Conservation (phyloP, 2,888 invertebrate species). For the Orgyia antiqua region DNA sequence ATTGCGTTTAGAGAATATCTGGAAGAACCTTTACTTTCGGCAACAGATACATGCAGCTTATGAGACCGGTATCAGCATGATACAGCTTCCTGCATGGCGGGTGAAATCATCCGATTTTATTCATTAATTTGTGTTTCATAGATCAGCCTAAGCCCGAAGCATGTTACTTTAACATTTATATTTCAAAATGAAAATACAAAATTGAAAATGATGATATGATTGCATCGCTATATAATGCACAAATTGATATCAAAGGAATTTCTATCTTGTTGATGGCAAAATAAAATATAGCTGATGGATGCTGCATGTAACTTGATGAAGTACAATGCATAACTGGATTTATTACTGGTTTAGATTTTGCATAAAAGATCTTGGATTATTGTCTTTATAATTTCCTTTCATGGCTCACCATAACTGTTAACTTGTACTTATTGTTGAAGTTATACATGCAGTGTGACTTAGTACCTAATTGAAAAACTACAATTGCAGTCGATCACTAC, state of each 20-base stretch:
- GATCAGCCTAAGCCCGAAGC: constrained; percentile 75
- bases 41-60: constrained; percentile 52
- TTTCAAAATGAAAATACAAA: constrained; percentile 42
- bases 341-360: constrained; percentile 52
- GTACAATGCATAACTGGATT: constrained; percentile 54
- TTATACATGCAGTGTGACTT: constrained; percentile 31
- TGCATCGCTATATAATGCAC: constrained; percentile 54
- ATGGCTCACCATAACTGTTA: constrained; percentile 31
- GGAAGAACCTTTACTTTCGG: constrained; percentile 21
- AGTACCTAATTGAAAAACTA: too few relatives aligned
- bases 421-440: constrained; percentile 27
- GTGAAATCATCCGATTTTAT: constrained; percentile 67
- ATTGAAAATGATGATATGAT: constrained; percentile 34
- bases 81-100: constrained; percentile 76
- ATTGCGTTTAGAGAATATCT: constrained; percentile 26
- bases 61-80: constrained; percentile 68
- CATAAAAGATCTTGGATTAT: constrained; percentile 42
- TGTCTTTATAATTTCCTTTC: constrained; percentile 28
- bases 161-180: constrained; percentile 60
- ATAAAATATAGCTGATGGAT: constrained; percentile 55
- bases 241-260: constrained; percentile 38
- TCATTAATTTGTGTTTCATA: constrained; percentile 68
- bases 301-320: constrained; percentile 67
- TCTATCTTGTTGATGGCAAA: constrained; percentile 44
- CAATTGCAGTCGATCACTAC: too few relatives aligned